A percentile compares a stretch with the other conserved stretches of the same genome.
Evolutionary conservation across 2,113 vertebrate species (phyloP).

Genomic region (Hypomesus transpacificus): DNA sequence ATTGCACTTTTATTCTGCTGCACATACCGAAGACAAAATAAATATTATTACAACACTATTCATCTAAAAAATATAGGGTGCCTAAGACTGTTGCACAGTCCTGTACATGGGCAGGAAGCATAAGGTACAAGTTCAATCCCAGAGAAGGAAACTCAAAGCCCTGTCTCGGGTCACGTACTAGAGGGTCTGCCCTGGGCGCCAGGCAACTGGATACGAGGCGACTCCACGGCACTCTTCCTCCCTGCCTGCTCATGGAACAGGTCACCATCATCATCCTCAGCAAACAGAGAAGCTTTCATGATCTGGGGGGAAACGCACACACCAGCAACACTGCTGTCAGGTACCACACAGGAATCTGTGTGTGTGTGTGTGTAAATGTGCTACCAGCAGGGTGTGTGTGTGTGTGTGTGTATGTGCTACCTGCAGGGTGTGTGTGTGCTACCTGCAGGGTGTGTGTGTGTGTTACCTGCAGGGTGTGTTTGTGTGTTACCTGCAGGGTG

Average conservation of each 20-base stretch:
- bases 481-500: neutral
- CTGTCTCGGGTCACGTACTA: neutral
- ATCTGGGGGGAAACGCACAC: slow-evolving; percentile 70
- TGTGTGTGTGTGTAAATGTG: neutral
- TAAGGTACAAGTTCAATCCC: no score
- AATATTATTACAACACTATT: no score
- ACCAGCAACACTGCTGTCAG: neutral
- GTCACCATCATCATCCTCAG: slow-evolving; percentile 85
- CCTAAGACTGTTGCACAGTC: no score
- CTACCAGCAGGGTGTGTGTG: neutral
- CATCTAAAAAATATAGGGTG: no score
- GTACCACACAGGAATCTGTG: neutral
- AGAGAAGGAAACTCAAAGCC: no score
- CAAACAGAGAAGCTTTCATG: slow-evolving; percentile 94
- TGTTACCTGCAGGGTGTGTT: no score
- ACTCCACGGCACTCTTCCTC: slow-evolving; percentile 72
- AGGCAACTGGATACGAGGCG: slow-evolving; percentile 70
- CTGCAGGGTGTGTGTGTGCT: neutral
- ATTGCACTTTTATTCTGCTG: no score
- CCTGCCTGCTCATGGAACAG: slow-evolving; percentile 60
- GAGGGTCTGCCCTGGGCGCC: neutral
- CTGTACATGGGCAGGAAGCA: no score
- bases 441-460: neutral
- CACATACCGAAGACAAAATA: no score
- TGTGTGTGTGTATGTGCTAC: neutral